Evolutionary conservation across 2,113 vertebrate genomes (phyloP).

Genomic region (Xiphophorus hellerii): DNA sequence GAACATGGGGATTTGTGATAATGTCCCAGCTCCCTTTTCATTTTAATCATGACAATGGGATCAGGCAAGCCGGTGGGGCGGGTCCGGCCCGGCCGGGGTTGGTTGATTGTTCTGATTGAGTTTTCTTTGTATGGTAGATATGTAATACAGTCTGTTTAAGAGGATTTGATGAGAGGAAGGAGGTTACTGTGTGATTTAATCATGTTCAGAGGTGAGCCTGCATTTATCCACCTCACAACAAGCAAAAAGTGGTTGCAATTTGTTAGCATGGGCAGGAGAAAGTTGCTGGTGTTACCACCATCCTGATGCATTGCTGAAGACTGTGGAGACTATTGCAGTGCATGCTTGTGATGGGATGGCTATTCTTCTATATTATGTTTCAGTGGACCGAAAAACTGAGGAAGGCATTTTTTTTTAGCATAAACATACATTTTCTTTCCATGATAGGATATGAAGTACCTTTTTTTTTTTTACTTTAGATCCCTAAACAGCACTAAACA

Average conservation of each 20-base stretch:
- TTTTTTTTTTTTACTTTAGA: no score
- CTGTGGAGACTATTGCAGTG: neutral
- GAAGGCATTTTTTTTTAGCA: no score
- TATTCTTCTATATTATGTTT: no score
- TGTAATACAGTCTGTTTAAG: slow-evolving; percentile 84
- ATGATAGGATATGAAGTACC: no score
- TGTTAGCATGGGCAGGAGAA: slow-evolving; percentile 26
- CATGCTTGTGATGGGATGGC: neutral
- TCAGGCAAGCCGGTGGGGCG: slow-evolving; percentile 73
- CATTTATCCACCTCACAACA: slow-evolving; percentile 63
- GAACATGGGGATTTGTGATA: slow-evolving; percentile 79
- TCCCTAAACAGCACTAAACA: no score
- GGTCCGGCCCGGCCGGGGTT: slow-evolving; percentile 61
- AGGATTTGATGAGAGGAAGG: slow-evolving; percentile 79
- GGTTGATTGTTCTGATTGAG: slow-evolving; percentile 83
- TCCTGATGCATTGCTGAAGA: slow-evolving; percentile 6
- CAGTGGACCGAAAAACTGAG: no score
- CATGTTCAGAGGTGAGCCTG: slow-evolving; percentile 77
- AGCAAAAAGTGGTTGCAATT: slow-evolving; percentile 37
- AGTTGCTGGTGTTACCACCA: slow-evolving; percentile 20
- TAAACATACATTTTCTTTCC: no score
- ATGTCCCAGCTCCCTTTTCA: slow-evolving; percentile 79
- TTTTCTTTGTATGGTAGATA: slow-evolving; percentile 83
- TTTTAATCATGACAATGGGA: slow-evolving; percentile 85
- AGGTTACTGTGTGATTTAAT: slow-evolving; percentile 82